Base-by-base conservation (phyloP, 2,888 invertebrate genomes). In the Drosophila siamana region DNA sequence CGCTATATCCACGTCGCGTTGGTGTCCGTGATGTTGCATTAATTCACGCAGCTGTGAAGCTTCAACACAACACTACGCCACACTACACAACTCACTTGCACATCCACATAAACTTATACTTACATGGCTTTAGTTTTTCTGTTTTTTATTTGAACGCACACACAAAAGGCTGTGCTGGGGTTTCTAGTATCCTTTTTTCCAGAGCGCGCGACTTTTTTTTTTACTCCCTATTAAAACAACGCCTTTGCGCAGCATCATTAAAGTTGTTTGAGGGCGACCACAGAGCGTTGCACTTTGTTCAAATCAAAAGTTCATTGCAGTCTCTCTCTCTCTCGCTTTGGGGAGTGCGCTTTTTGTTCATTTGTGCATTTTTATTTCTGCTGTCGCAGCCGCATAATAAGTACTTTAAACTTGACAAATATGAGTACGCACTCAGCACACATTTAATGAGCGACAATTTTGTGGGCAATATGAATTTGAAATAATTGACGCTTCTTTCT, bases 41-140 rank as follows among this genome's bases (percentile, higher is more conserved):
- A 85, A 87, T 82, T 82, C 75, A 81, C 85, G 82, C 75, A 85
- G 71, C 75, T 84, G 63, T 67, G 64, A 74, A 71, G 66, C 54
- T 41, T 59, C 69, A 61, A 44, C 65, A 50, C 6, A 47, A 28
- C 28, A 1, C 33, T 19, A 8, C 38, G 9, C 9, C 13, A 9
- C 56, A 33, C 30, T 19, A 44, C 22, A 24, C 48, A 50, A 46
- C 69, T 28, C 61, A 44, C 56, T 30, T 30, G 30, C 54, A 54
- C 44, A 55, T 26, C 51, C 33, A 40, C 46, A 28, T 22, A 13
- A 61, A 60, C 60, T 54, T 69, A 60, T 77, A 63, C 57, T n/a
- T n/a, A 83, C 63, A 41, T 65, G 22, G n/a, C 47, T 60, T 26
- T 50, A 33, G 75, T 43, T 46, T 38, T 60, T 19, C 19, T 19